Evolutionary conservation across 2,888 invertebrate species (phyloP).

Genomic region (Hirtodrosophila cameraria): DNA sequence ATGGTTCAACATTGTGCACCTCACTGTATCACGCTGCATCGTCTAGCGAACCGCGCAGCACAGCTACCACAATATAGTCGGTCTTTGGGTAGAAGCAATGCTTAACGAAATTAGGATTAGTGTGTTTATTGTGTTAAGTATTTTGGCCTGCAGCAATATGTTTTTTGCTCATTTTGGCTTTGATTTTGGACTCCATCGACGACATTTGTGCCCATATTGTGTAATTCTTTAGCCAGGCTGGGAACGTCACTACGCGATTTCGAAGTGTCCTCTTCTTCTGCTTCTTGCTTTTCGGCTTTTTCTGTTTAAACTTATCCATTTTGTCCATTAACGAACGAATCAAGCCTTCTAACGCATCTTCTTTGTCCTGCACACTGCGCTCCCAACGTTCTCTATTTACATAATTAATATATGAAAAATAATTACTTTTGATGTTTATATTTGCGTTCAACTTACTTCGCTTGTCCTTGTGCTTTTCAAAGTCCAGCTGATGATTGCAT

Average conservation of each 20-base stretch:
- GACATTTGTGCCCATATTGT: conserved; percentile 92
- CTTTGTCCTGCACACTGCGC: conserved; percentile 95
- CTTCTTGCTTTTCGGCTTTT: conserved; percentile 90
- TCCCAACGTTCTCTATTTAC: conserved; percentile 93
- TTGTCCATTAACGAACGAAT: conserved; percentile 94
- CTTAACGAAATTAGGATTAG: background rate
- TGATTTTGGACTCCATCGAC: conserved; percentile 93
- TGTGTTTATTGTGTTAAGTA: conserved; percentile 83
- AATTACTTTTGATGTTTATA: background rate
- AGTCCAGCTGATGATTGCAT: conserved; percentile 97
- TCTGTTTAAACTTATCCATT: conserved; percentile 92
- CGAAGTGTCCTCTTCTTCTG: conserved; percentile 92
- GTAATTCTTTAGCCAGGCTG: conserved; percentile 94
- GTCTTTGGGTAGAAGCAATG: conserved; percentile 86
- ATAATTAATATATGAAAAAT: background rate
- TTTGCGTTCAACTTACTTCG: conserved; percentile 87
- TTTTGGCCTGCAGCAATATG: conserved; percentile 97
- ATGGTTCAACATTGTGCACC: conserved; percentile 75
- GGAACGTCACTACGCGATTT: conserved; percentile 93
- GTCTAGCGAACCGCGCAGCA: conserved; percentile 95
- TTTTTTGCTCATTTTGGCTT: conserved; percentile 96
- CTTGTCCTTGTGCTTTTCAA: conserved; percentile 96
- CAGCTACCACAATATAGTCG: conserved; percentile 96
- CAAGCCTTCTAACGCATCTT: conserved; percentile 92
- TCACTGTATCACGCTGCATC: conserved; percentile 91